phyloP scores from a whole-genome alignment of 2,797 vertebrate species.

The Melanogrammus aeglefinus region DNA sequence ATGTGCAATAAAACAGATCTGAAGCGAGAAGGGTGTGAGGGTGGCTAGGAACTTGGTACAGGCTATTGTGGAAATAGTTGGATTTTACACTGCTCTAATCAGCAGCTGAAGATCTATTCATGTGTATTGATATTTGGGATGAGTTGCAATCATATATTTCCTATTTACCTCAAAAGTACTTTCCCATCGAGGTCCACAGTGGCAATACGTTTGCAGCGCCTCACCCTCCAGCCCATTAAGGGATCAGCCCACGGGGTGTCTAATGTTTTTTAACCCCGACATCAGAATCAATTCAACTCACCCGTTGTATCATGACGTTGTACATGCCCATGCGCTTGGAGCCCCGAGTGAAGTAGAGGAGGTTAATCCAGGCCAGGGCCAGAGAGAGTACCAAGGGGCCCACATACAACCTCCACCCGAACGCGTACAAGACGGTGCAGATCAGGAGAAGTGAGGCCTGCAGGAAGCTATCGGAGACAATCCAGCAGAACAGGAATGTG shows the following conservation, averaged over 20 bases:
- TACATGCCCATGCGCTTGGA: constrained; percentile 85
- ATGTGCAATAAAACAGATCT: background rate
- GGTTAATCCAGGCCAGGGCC: constrained; percentile 85
- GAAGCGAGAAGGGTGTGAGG: background rate
- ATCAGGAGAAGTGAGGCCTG: constrained; percentile 76
- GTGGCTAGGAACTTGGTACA: too few relatives aligned
- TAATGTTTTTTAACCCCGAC: too few relatives aligned
- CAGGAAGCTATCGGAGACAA: constrained; percentile 71
- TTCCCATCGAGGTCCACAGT: background rate
- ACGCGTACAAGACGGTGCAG: constrained; percentile 64
- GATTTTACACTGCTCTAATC: background rate
- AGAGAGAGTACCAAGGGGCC: constrained; percentile 78
- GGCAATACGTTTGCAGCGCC: background rate
- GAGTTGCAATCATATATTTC: too few relatives aligned
- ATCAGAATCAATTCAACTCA: constrained; percentile 36
- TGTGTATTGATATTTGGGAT: too few relatives aligned
- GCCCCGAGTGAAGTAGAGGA: constrained; percentile 85
- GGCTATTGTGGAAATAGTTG: background rate
- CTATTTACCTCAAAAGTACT: background rate
- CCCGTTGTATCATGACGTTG: constrained; percentile 91
- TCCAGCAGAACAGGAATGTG: background rate
- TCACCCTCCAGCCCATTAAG: background rate
- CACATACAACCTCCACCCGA: constrained; percentile 68
- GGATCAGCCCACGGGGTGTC: too few relatives aligned
- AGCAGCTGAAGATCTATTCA: background rate